Conservation (phyloP, 1,140 invertebrate genomes). For the Penaeus vannamei region DNA sequence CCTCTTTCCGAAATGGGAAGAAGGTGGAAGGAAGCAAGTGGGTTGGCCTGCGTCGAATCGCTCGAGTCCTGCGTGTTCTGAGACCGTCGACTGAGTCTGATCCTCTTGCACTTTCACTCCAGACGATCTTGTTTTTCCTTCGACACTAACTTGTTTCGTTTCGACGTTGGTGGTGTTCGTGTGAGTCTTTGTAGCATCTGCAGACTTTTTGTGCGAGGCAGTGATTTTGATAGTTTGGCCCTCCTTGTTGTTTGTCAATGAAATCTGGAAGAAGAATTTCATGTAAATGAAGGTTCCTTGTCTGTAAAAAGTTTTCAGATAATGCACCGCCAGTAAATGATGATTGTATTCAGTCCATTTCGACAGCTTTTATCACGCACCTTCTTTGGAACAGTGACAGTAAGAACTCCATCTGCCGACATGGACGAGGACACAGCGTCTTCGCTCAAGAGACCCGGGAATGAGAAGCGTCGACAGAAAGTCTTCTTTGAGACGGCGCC, state of each 20-base stretch:
- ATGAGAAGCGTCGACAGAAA: slow-evolving; percentile 60
- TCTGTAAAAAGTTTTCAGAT: no score
- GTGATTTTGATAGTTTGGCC: neutral
- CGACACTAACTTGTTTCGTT: no score
- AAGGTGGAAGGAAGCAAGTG: neutral
- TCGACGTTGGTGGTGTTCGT: neutral
- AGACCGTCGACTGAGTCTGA: neutral
- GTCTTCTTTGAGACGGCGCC: slow-evolving; percentile 50
- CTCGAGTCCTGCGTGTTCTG: neutral
- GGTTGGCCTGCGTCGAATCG: neutral
- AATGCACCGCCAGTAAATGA: neutral
- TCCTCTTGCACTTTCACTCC: neutral
- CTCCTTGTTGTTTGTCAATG: neutral
- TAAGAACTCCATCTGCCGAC: slow-evolving; percentile 64
- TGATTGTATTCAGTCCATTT: neutral
- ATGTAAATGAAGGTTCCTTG: no score
- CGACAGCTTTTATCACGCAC: neutral
- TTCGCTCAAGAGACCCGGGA: slow-evolving; percentile 54
- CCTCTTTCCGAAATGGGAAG: slow-evolving; percentile 45
- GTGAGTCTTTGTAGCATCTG: neutral
- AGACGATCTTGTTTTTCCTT: neutral
- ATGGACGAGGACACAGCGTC: slow-evolving; percentile 60
- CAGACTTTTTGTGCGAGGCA: slow-evolving; percentile 17
- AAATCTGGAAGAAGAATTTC: neutral
- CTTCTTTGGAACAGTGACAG: slow-evolving; percentile 59